Evolutionary conservation across 2,797 vertebrate species (phyloP).

Genomic region (Nothura maculosa): DNA sequence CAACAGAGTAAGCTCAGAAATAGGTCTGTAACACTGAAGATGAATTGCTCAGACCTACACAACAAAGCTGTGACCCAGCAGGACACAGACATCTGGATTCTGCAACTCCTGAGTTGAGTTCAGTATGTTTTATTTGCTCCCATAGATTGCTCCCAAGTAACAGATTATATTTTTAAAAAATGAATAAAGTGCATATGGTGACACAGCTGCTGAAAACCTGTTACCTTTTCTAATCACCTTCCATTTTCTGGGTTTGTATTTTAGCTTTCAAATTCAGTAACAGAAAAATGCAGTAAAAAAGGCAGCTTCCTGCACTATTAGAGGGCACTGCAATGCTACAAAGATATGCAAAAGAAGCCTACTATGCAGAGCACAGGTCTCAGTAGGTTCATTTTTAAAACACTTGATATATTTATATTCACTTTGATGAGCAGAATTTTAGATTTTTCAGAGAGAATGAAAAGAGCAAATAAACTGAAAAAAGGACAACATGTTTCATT

Average conservation of each 20-base stretch:
- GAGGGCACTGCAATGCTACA: neutral
- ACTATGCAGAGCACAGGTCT: neutral
- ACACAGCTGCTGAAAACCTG: constrained; percentile 66
- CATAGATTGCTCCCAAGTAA: neutral
- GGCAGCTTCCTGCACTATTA: neutral
- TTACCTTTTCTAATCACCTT: constrained; percentile 61
- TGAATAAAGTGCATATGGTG: constrained; percentile 56
- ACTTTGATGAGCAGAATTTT: neutral
- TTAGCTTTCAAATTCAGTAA: constrained; percentile 13
- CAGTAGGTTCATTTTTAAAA: constrained; percentile 1
- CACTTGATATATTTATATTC: neutral
- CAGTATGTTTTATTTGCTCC: neutral
- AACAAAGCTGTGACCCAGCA: neutral
- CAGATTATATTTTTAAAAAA: neutral
- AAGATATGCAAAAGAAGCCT: neutral
- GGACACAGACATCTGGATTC: neutral
- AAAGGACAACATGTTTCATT: neutral
- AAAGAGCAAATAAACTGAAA: neutral
- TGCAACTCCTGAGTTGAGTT: neutral
- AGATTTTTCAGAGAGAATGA: neutral
- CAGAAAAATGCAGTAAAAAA: neutral
- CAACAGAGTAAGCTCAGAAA: neutral
- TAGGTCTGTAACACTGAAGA: neutral
- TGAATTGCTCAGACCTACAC: neutral
- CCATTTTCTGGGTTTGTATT: neutral